Evolutionary conservation across 2,888 invertebrate genomes (phyloP), one percentile per base, ranked within the genome.

Genomic region (Lymantria monacha): DNA sequence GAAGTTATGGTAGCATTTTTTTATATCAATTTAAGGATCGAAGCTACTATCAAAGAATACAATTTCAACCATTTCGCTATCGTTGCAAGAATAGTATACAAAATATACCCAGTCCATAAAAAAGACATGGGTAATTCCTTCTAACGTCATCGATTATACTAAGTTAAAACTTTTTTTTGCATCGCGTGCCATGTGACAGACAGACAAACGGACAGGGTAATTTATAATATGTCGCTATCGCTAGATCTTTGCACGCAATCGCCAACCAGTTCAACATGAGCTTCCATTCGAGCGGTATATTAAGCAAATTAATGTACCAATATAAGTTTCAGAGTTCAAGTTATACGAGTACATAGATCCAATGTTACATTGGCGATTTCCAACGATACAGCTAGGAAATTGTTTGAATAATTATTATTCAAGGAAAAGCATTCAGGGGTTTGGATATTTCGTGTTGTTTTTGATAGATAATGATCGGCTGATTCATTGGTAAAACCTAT

Each of bases 221-320:
- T 90, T 89, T 90, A 90, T 88, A 90, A 87, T 85, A 85, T 87
- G 89, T 85, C 85, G 81, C 81, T 89, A 90, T 90, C 90, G 70
- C 61, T 50, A 73, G 77, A 89, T 88, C 67, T 67, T 63, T 55
- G 59, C 67, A 67, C 67, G 85, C 76, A 58, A 72, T 71, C 73
- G 73, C 70, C 70, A 72, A 59, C 84, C 70, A 51, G 22, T 22
- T 36, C 42, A 59, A 47, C 46, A 8, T 51, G 55, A 46, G 13
- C 63, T 31, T 30, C 15, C 15, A 51, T 7, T 11, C 8, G 7
- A 10, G 22, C 22, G 7, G 38, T n/a, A 14, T n/a, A 40, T 38
- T 11, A 0, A 42, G 1, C 1, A 38, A 49, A 52, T 30, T 10
- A 41, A 47, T 13, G 15, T 48, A 30, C 9, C 9, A 10, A 31